Conservation (phyloP, 2,888 invertebrate species). For the Empis stercorea region DNA sequence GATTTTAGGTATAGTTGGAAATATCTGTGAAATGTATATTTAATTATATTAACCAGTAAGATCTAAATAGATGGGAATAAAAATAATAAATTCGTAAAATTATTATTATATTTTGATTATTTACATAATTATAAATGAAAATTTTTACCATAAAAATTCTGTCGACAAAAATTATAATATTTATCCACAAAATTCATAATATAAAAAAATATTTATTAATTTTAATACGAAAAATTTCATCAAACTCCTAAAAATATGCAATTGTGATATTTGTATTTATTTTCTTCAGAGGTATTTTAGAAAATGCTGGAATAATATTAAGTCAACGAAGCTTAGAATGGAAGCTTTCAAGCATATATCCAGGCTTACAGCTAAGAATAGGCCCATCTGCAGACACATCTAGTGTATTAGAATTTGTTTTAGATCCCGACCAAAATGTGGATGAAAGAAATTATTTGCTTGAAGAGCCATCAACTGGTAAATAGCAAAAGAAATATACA, state of each 20-base stretch:
- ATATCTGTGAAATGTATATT: too few relatives aligned
- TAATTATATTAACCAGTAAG: too few relatives aligned
- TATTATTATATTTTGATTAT: too few relatives aligned
- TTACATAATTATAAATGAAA: too few relatives aligned
- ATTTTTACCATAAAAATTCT: too few relatives aligned
- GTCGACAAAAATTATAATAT: too few relatives aligned
- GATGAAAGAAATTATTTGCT: constrained; percentile 38
- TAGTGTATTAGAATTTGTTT: constrained; percentile 60
- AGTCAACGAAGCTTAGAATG: constrained; percentile 60
- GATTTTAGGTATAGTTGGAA: constrained; percentile 47
- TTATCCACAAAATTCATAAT: too few relatives aligned
- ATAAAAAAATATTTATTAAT: too few relatives aligned
- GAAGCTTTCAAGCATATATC: constrained; percentile 60
- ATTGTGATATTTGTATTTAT: constrained; percentile 1
- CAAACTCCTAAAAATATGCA: background rate
- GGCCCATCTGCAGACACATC: constrained; percentile 57
- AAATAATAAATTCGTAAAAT: too few relatives aligned
- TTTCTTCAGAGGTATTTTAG: constrained; percentile 45
- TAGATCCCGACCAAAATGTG: constrained; percentile 42
- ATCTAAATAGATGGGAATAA: too few relatives aligned
- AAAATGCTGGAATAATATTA: constrained; percentile 53
- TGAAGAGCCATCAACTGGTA: constrained; percentile 30
- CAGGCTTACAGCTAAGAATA: constrained; percentile 60
- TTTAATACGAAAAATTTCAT: background rate
- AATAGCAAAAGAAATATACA: constrained; percentile 4